Evolutionary conservation across 1,140 invertebrate genomes (phyloP).

Genomic region (Agrilus planipennis): DNA sequence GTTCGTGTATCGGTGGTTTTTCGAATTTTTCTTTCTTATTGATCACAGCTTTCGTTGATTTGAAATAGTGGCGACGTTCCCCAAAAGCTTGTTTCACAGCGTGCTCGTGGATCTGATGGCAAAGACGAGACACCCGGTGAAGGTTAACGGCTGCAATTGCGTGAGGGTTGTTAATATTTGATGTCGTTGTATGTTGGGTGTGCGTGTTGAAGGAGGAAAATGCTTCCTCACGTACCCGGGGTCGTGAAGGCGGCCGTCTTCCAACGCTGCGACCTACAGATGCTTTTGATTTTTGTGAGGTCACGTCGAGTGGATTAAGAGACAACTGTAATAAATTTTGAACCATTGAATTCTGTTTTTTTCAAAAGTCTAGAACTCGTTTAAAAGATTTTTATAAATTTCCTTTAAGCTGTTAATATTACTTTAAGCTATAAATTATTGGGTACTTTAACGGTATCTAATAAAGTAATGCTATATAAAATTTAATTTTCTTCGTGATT

Average conservation of each 20-base stretch:
- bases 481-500: no score
- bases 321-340: constrained; percentile 37
- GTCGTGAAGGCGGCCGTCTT: constrained; percentile 37
- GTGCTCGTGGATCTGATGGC: constrained; percentile 31
- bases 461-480: no score
- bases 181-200: constrained; percentile 5
- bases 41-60: no score
- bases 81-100: constrained; percentile 27
- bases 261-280: constrained; percentile 36
- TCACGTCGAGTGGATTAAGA: constrained; percentile 38
- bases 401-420: no score
- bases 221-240: constrained; percentile 20
- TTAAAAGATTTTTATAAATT: no score
- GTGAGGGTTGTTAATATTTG: constrained; percentile 14
- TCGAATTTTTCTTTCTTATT: constrained; percentile 7
- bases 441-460: no score
- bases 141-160: constrained; percentile 24
- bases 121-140: constrained; percentile 32
- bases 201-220: constrained; percentile 5
- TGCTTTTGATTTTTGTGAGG: constrained; percentile 38
- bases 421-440: no score
- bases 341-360: no score
- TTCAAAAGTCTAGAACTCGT: no score
- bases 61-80: constrained; percentile 10
- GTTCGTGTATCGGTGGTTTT: constrained; percentile 11